Evolutionary conservation across 2,113 vertebrate genomes (phyloP), one percentile per base, ranked within the genome.

Genomic region (Okapia johnstoni): DNA sequence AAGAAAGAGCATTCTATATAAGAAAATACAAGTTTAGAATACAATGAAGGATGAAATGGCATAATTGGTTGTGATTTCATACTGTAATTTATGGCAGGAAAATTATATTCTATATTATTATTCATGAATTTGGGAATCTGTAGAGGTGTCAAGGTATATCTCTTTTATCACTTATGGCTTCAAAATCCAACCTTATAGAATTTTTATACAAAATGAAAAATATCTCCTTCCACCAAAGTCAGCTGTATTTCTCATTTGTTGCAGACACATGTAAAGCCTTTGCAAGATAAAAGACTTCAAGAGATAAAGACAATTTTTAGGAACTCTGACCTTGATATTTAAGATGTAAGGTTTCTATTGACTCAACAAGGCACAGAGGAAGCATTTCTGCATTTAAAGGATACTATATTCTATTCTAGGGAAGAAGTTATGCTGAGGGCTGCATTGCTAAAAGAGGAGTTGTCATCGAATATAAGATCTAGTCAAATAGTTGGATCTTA

Each of bases 281-380:
- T 57, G 25, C 19, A 86, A 57, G 50, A 46, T 80, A 96, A 17
- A 21, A 96, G 28, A 36, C 23, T 58, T 17, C 28, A 90, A 88
- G 28, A 9, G 8, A 54, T 57, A 93, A 85, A 76, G 50, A 81
- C 28, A 92, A 94, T 80, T 95, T 95, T 92, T 92, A 73, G 61
- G 46, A 97, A 66, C 36, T 92, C 30, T 50, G 91, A 93, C 36
- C 52, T 93, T 85, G 70, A 89, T 92, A 95, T 96, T 95, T 95
- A 96, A 92, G 70, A 97, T 89, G 55, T 46, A 36, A 93, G 17
- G n/a, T 90, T 93, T 88, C 30, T 90, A 83, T 2, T 86, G 17
- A 97, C 12, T 89, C 40, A 92, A 86, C 46, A 96, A 96, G 55
- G 58, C 26, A 81, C 7, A 88, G 15, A 90, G 40, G 19, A 95